A percentile compares a stretch with the other conserved stretches of the same genome.
Conservation (phyloP, 2,888 invertebrate species). For the Entomobrya proxima region DNA sequence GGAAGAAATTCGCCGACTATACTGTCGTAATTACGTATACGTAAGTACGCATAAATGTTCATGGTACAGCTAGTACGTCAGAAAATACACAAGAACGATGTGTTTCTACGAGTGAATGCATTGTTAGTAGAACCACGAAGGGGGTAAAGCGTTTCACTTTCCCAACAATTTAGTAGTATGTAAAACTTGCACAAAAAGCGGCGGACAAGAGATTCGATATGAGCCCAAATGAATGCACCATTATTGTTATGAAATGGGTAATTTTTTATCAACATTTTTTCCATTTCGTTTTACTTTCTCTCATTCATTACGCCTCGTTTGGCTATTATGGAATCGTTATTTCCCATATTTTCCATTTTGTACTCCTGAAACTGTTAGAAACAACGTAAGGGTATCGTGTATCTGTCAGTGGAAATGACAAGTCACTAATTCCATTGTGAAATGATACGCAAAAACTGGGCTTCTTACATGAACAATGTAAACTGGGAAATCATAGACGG, state of each 20-base stretch:
- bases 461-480: not conserved
- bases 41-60: not conserved
- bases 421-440: constrained; percentile 27
- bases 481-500: not conserved
- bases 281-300: not conserved
- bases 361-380: not conserved
- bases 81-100: not conserved
- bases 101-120: constrained; percentile 1
- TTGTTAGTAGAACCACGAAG: not conserved
- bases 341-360: not conserved
- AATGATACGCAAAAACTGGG: not conserved
- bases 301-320: constrained; percentile 27
- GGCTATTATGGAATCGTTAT: not conserved
- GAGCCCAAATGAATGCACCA: not conserved
- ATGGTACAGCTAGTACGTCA: not conserved
- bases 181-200: not conserved
- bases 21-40: constrained; percentile 17
- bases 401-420: constrained; percentile 38
- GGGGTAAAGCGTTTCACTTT: constrained; percentile 47
- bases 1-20: constrained; percentile 9
- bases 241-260: not conserved
- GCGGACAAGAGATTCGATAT: not conserved
- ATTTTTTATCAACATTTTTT: not conserved
- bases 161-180: constrained; percentile 29
- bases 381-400: not conserved